phyloP scores from a whole-genome alignment of 2,797 vertebrate genomes.

The Loris lydekkerianus region DNA sequence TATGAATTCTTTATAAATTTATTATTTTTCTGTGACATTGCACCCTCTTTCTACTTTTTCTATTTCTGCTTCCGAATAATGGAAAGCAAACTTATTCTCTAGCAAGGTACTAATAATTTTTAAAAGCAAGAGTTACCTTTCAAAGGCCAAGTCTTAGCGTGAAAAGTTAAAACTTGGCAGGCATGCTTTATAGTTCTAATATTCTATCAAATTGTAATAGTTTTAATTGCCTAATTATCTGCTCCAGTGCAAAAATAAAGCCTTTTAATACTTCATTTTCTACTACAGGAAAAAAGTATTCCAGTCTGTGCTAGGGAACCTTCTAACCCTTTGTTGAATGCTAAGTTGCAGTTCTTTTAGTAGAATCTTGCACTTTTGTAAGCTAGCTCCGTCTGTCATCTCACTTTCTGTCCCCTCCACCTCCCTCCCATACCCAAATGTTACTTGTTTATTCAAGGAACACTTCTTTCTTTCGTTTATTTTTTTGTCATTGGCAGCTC shows the following conservation, averaged over 20 bases:
- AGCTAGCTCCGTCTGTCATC: constrained; percentile 62
- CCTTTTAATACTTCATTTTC: constrained; percentile 81
- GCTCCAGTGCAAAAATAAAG: constrained; percentile 79
- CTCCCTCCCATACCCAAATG: constrained; percentile 57
- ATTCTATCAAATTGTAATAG: constrained; percentile 80
- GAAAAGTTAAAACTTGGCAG: constrained; percentile 76
- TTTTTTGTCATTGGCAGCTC: constrained; percentile 40
- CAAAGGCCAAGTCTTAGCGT: constrained; percentile 70
- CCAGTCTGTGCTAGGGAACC: constrained; percentile 58
- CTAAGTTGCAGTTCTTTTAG: constrained; percentile 48
- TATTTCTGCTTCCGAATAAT: constrained; percentile 64
- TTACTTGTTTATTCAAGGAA: constrained; percentile 76
- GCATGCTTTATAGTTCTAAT: constrained; percentile 75
- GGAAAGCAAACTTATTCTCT: constrained; percentile 66
- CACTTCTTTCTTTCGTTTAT: constrained; percentile 20
- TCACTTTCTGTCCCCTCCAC: not conserved
- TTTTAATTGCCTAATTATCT: constrained; percentile 85
- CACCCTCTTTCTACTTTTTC: constrained; percentile 22
- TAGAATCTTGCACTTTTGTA: constrained; percentile 59
- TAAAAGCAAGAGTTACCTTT: constrained; percentile 62
- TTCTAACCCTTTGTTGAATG: constrained; percentile 70
- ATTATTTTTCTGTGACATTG: constrained; percentile 40
- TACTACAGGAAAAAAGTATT: constrained; percentile 70
- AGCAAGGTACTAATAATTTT: constrained; percentile 66
- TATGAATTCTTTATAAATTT: constrained; percentile 35